Evolutionary conservation across 2,888 invertebrate species (phyloP).

Genomic region (Ectobius pallidus): DNA sequence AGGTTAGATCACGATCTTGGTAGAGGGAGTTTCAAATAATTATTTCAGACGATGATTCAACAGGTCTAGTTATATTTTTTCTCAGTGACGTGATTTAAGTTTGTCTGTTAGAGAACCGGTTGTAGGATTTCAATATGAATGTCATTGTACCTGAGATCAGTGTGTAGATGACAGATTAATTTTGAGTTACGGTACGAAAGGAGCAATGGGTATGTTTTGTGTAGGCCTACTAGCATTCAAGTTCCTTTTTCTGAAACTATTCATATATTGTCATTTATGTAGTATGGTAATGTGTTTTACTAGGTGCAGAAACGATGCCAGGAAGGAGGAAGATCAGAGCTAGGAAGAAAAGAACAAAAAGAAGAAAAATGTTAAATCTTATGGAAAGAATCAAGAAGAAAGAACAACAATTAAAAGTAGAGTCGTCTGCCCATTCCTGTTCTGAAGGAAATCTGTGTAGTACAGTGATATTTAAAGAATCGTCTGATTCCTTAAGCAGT

Average conservation of each 20-base stretch:
- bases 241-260: too few species aligned
- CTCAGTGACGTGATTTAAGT: not conserved
- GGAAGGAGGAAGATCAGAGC: conserved; percentile 2
- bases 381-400: conserved; percentile 7
- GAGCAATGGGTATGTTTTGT: too few species aligned
- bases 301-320: not conserved
- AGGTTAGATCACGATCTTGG: not conserved
- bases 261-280: too few species aligned
- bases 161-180: too few species aligned
- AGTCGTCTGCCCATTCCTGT: not conserved
- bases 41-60: not conserved
- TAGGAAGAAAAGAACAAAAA: not conserved
- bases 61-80: not conserved
- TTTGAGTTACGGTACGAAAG: too few species aligned
- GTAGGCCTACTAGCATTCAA: too few species aligned
- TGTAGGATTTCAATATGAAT: too few species aligned
- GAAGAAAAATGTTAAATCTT: not conserved
- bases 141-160: too few species aligned
- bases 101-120: too few species aligned
- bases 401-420: not conserved
- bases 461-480: not conserved
- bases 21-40: conserved; percentile 3
- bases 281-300: too few species aligned
- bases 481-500: not conserved
- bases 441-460: not conserved